A percentile compares a stretch with the other conserved stretches of the same genome.
Conservation (phyloP, 2,113 vertebrate species). For the Taurulus bubalis region DNA sequence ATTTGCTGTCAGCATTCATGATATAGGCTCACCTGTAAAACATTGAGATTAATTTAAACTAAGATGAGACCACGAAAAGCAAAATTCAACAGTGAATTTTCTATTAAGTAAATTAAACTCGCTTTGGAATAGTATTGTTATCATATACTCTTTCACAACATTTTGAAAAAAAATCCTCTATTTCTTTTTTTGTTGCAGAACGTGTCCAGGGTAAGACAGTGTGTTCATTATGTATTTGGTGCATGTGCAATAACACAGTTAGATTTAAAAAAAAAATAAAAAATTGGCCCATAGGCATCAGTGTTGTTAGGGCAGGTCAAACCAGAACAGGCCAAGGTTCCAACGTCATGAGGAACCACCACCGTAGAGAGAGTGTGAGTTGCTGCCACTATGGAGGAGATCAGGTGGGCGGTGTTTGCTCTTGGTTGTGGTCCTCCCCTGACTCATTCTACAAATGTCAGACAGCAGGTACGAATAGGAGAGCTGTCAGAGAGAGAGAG, state of each 20-base stretch:
- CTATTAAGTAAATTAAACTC: neutral
- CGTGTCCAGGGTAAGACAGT: neutral
- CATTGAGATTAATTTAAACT: slow-evolving; percentile 37
- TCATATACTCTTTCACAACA: neutral
- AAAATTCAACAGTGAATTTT: neutral
- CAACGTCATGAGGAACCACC: slow-evolving; percentile 12
- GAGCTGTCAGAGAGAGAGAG: slow-evolving; percentile 17
- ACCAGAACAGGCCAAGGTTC: slow-evolving; percentile 36
- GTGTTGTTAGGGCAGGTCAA: slow-evolving; percentile 24
- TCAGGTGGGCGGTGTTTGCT: slow-evolving; percentile 77
- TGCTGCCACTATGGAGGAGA: slow-evolving; percentile 47
- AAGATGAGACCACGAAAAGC: slow-evolving; percentile 6
- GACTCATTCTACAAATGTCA: slow-evolving; percentile 74
- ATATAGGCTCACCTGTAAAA: slow-evolving; percentile 51
- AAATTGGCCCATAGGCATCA: neutral
- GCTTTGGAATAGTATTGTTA: neutral
- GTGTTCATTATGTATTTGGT: slow-evolving; percentile 13
- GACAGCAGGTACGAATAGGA: slow-evolving; percentile 60
- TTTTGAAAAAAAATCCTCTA: neutral
- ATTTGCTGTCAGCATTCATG: slow-evolving; percentile 56
- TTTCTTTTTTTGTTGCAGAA: neutral
- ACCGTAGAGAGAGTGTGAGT: slow-evolving; percentile 22
- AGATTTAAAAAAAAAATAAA: neutral
- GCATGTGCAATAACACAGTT: neutral
- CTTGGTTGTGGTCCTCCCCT: slow-evolving; percentile 69